These are phyloP conservation scores for Lipotes vexillifer DNA, from an alignment of 2,113 vertebrate genomes.

Conservation along the genomic window DNA sequence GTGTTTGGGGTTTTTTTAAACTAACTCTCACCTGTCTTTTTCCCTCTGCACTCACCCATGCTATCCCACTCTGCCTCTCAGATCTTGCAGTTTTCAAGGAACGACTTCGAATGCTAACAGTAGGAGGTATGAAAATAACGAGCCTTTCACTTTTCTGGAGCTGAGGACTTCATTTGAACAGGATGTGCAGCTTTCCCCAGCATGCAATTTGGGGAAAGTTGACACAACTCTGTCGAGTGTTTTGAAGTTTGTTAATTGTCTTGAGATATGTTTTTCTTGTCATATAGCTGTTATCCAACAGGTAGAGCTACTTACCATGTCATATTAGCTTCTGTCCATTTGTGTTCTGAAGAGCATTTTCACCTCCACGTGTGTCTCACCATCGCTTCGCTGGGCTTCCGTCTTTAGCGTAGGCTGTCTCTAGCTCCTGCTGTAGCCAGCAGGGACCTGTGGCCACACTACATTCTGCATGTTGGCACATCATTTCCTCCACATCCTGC, in stretches of 20 bases:
- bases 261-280: slow-evolving; percentile 21
- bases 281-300: not conserved
- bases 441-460: not conserved
- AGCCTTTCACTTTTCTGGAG: slow-evolving; percentile 74
- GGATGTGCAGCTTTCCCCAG: slow-evolving; percentile 73
- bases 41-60: slow-evolving; percentile 72
- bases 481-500: not conserved
- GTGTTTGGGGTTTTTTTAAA: slow-evolving; percentile 5
- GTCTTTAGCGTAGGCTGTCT: not conserved
- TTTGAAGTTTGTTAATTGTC: not conserved
- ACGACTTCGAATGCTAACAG: slow-evolving; percentile 93
- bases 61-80: slow-evolving; percentile 84
- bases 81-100: slow-evolving; percentile 94
- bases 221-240: not conserved
- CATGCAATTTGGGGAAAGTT: slow-evolving; percentile 72
- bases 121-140: slow-evolving; percentile 93
- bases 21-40: slow-evolving; percentile 84
- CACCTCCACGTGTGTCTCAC: not conserved
- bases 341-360: not conserved
- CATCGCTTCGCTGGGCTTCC: not conserved
- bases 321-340: not conserved
- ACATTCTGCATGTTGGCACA: slow-evolving; percentile 29
- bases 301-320: not conserved
- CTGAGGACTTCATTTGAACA: slow-evolving; percentile 78
- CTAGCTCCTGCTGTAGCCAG: not conserved